phyloP scores from a whole-genome alignment of 2,888 invertebrate species.

The Parthenolecanium corni region DNA sequence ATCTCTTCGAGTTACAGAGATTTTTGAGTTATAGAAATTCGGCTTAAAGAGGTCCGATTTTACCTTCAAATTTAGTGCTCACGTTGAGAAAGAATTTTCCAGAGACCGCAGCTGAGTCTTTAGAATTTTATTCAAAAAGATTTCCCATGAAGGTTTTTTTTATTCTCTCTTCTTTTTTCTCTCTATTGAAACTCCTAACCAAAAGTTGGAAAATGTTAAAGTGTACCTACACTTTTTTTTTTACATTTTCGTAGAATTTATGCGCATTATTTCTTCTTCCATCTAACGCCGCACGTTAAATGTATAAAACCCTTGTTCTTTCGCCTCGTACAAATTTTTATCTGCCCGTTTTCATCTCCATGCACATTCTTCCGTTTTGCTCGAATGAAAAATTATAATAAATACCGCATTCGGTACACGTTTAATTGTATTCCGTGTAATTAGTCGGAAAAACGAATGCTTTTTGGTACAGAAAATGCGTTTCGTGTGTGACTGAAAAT shows the following conservation, averaged over 20 bases:
- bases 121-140: not conserved
- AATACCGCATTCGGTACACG: constrained; percentile 27
- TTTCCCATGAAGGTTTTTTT: not conserved
- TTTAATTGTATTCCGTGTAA: constrained; percentile 28
- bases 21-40: no score
- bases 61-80: no score
- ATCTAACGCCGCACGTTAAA: not conserved
- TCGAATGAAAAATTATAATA: constrained; percentile 5
- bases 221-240: not conserved
- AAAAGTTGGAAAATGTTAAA: no score
- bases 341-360: constrained; percentile 23
- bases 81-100: no score
- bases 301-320: constrained; percentile 20
- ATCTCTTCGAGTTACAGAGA: no score
- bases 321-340: constrained; percentile 9
- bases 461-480: not conserved
- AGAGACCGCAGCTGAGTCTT: no score
- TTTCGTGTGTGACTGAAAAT: not conserved
- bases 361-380: constrained; percentile 3
- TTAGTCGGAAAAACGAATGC: constrained; percentile 28
- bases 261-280: not conserved
- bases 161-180: not conserved
- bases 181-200: no score
- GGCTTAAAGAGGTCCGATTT: no score
- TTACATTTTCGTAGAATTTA: not conserved